These are phyloP conservation scores for human DNA, from an alignment of 2,113 vertebrate species.

Conservation along the genomic window DNA sequence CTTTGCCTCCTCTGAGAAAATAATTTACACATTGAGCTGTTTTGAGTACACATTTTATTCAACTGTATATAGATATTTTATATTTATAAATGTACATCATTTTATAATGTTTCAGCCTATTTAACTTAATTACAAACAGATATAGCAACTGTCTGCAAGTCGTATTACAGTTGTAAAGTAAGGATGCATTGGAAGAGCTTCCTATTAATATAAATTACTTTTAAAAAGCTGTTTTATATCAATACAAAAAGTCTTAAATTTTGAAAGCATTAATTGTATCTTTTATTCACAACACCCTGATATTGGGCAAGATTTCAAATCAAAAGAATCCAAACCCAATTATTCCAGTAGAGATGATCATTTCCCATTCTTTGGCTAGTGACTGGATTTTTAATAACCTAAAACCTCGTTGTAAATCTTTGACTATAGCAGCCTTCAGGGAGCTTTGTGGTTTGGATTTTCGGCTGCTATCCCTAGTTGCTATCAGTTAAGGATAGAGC, in stretches of 20 bases:
- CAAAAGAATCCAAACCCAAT: neutral
- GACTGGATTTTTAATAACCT: neutral
- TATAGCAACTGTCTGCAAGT: neutral
- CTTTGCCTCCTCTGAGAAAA: neutral
- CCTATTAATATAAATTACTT: neutral
- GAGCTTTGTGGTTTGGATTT: neutral
- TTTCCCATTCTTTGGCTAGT: neutral
- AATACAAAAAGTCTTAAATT: neutral
- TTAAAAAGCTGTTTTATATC: neutral
- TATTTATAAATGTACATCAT: neutral
- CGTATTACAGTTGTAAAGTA: neutral
- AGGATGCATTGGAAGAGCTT: neutral
- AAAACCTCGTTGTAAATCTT: neutral
- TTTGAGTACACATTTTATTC: neutral
- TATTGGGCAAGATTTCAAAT: neutral
- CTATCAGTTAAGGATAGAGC: neutral
- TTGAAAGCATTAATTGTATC: neutral
- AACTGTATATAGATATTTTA: neutral
- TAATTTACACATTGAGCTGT: neutral
- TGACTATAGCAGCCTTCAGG: neutral
- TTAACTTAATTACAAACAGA: neutral
- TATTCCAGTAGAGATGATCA: neutral
- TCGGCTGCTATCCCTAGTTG: neutral
- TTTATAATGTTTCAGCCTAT: neutral
- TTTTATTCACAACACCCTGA: neutral